Base-by-base conservation (phyloP, 2,113 vertebrate species). In the Python bivittatus region DNA sequence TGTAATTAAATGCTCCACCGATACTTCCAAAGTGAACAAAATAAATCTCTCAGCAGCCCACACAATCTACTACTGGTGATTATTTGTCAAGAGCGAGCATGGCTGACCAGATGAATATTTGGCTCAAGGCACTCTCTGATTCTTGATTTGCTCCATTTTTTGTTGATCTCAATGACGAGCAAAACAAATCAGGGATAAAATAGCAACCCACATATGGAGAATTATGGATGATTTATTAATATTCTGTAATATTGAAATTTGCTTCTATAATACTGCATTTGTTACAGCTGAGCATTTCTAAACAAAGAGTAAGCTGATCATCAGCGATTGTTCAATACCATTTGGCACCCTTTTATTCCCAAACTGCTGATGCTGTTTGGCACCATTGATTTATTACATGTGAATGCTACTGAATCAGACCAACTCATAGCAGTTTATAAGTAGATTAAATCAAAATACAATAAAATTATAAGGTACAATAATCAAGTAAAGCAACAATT, bases 21-120 rank as follows among this genome's bases (percentile, higher is more conserved):
- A 85, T 93, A 72, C 57, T 88, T 91, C 90, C 48, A 88, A 88
- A 91, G 86, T 88, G 86, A 61, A 93, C 85, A 88, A 54, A 88
- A 61, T 54, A 61, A 90, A 91, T 84, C 89, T 88, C 89, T 58
- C 79, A 27, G 87, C 58, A 89, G 72, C 44, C 13, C 2, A 3
- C 22, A 68, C 33, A 86, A 52, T 12, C 68, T 9, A 57, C 6
- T 15, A 20, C 42, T 88, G 29, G 58, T 85, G 38, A 72, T 89
- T 91, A 85, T 56, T 91, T 86, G 87, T 68, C 79, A 68, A 88
- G 58, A 79, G 89, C 61, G 60, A 64, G 23, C 58, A 72, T 27
- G 23, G 57, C 27, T 91, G 87, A 84, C 86, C 90, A 93, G 12
- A 68, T 64, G 48, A 85, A 48, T 27, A 20, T 83, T 93, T n/a